Conservation (phyloP, 2,113 vertebrate genomes). For the Apteryx mantelli region DNA sequence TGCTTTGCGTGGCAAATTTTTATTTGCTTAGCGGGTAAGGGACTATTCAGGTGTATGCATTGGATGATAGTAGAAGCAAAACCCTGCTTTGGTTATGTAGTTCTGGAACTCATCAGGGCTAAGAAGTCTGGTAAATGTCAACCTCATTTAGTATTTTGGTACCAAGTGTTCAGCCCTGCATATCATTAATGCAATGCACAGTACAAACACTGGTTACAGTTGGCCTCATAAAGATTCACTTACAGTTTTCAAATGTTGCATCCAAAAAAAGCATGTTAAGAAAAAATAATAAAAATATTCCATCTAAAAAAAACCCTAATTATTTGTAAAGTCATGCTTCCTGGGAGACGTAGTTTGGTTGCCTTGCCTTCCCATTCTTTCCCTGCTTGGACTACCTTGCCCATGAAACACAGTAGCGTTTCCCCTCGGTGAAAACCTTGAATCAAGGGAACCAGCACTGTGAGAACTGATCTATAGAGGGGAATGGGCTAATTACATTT, state of each 20-base stretch:
- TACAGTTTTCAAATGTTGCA: neutral
- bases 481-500: neutral
- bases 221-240: rapidly evolving
- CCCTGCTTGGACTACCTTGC: neutral
- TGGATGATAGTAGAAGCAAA: neutral
- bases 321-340: neutral
- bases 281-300: neutral
- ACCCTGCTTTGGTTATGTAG: neutral
- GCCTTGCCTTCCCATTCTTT: neutral
- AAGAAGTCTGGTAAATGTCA: neutral
- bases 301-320: neutral
- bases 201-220: neutral
- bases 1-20: neutral
- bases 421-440: neutral
- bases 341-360: neutral
- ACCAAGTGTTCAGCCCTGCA: neutral
- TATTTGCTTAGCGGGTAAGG: neutral
- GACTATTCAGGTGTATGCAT: neutral
- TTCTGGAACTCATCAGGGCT: neutral
- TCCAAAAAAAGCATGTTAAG: neutral
- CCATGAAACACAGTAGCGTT: neutral
- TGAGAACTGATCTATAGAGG: neutral
- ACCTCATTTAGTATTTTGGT: neutral
- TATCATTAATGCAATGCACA: neutral
- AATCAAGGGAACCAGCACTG: neutral